These are phyloP conservation scores for Hippocampus zosterae DNA, from an alignment of 2,113 vertebrate genomes.

Conservation along the genomic window DNA sequence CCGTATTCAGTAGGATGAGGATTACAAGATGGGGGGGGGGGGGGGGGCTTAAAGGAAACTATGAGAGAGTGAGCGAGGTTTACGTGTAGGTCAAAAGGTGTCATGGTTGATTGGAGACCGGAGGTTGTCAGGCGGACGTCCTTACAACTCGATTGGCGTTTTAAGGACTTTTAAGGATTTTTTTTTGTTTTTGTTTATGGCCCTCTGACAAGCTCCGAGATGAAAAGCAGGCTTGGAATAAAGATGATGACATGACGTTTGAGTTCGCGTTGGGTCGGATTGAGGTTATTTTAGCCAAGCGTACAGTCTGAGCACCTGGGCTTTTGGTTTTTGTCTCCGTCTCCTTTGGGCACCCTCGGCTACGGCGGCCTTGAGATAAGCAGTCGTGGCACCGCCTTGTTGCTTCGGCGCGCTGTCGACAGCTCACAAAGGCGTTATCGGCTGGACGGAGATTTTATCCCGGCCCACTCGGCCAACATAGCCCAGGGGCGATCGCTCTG, in stretches of 20 bases:
- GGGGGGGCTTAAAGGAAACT: no score
- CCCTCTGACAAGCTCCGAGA: no score
- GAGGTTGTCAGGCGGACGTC: not conserved
- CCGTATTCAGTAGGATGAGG: not conserved
- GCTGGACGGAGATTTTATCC: not conserved
- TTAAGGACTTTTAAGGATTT: no score
- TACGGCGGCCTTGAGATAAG: not conserved
- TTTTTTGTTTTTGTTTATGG: no score
- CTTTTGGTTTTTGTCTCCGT: not conserved
- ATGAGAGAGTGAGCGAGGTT: not conserved
- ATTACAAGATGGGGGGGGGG: no score
- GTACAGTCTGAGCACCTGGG: no score
- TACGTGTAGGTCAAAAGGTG: not conserved
- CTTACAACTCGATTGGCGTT: not conserved
- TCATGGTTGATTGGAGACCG: not conserved
- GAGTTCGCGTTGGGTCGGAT: not conserved
- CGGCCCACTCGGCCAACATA: not conserved
- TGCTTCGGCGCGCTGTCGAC: not conserved
- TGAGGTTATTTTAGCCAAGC: not conserved
- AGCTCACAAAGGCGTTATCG: not conserved
- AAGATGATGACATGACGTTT: no score
- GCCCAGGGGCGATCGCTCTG: not conserved
- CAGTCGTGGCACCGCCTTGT: not conserved
- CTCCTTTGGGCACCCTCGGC: not conserved
- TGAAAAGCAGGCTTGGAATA: no score